phyloP scores from a whole-genome alignment of 1,140 invertebrate genomes.

The Rhopalosiphum maidis region DNA sequence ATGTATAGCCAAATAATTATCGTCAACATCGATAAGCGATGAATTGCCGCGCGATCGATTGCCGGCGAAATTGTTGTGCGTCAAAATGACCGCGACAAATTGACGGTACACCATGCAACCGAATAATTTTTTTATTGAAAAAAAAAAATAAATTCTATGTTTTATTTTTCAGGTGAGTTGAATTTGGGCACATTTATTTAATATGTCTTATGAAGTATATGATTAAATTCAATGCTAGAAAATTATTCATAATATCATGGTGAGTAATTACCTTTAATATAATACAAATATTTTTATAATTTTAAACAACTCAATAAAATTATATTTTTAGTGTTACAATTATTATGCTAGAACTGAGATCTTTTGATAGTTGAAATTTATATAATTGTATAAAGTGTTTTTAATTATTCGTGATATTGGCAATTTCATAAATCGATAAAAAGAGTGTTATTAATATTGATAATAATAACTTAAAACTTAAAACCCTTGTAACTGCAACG shows the following conservation, averaged over 20 bases:
- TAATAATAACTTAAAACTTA: background rate
- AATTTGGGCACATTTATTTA: background rate
- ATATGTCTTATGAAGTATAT: background rate
- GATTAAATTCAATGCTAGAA: too few relatives aligned
- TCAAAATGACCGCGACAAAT: too few relatives aligned
- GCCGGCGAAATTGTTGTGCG: too few relatives aligned
- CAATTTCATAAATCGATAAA: background rate
- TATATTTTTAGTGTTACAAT: background rate
- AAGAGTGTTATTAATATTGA: background rate
- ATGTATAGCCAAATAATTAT: too few relatives aligned
- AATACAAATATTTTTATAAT: background rate
- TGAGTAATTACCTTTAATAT: background rate
- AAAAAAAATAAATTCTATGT: background rate
- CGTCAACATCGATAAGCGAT: too few relatives aligned
- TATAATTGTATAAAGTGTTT: background rate
- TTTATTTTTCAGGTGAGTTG: constrained; percentile 17
- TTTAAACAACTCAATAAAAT: background rate
- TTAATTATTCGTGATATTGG: background rate
- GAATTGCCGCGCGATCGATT: too few relatives aligned
- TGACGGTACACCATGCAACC: too few relatives aligned
- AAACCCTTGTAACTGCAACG: background rate
- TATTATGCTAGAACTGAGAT: background rate
- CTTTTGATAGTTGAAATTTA: background rate
- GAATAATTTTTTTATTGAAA: too few relatives aligned
- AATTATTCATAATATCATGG: background rate